phyloP scores from a whole-genome alignment of 1,140 invertebrate genomes.

The Temnothorax nylanderi region DNA sequence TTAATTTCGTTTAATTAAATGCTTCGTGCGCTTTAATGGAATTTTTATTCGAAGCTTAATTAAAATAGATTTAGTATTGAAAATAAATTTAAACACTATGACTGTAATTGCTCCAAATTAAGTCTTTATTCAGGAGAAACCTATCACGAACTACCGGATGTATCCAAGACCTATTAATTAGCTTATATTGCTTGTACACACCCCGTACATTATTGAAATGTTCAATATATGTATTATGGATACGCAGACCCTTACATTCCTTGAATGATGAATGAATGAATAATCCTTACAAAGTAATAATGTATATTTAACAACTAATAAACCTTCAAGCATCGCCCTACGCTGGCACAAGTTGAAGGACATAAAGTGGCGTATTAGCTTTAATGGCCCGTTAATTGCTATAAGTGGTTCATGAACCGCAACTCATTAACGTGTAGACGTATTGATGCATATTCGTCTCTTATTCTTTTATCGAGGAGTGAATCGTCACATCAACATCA shows the following conservation, averaged over 20 bases:
- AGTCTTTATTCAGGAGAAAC: background rate
- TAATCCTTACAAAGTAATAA: background rate
- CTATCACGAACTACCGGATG: background rate
- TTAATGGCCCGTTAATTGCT: constrained; percentile 1
- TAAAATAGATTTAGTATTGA: background rate
- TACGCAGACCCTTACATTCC: background rate
- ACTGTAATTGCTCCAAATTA: background rate
- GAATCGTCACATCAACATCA: background rate
- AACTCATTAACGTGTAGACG: background rate
- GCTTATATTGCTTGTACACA: background rate
- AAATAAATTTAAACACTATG: constrained; percentile 6
- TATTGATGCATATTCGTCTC: constrained; percentile 3
- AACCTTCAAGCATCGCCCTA: background rate
- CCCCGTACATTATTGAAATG: background rate
- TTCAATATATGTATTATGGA: background rate
- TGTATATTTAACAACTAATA: background rate
- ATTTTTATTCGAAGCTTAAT: constrained; percentile 15
- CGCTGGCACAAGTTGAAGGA: background rate
- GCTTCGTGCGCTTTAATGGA: background rate
- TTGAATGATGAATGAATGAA: background rate
- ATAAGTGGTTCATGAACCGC: background rate
- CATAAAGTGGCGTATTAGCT: background rate
- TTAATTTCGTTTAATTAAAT: constrained; percentile 20
- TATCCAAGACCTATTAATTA: background rate
- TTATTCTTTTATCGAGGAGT: background rate